Conservation (phyloP, 2,113 vertebrate species). For the Phyllostomus hastatus region DNA sequence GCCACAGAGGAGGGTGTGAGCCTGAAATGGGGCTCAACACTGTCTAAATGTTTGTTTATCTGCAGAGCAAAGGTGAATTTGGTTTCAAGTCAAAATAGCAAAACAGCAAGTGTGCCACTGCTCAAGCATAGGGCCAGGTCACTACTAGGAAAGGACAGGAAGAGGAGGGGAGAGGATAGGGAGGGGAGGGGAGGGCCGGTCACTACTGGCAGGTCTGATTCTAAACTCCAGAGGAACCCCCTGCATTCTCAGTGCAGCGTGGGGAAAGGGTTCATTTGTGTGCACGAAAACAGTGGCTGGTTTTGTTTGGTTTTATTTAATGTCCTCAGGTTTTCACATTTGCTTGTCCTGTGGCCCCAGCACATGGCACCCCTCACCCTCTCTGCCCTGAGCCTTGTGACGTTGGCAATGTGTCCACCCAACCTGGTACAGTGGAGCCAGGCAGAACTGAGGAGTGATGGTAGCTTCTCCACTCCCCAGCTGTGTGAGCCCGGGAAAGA, state of each 20-base stretch:
- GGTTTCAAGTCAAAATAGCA: neutral
- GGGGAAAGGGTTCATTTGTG: neutral
- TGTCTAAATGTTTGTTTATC: neutral
- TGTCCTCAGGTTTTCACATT: neutral
- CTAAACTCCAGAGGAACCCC: neutral
- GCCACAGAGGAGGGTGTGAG: neutral
- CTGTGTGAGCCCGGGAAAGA: neutral
- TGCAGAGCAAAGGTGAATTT: neutral
- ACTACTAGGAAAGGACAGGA: neutral
- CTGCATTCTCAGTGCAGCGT: accelerated
- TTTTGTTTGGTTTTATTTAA: neutral
- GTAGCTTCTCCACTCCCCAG: neutral
- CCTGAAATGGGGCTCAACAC: accelerated
- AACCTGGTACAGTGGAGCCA: neutral
- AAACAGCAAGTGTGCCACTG: neutral
- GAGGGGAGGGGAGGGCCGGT: neutral
- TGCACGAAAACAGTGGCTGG: neutral
- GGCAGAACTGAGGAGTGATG: neutral
- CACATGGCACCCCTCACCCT: neutral
- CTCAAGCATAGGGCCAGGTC: neutral
- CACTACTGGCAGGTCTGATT: neutral
- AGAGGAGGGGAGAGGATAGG: too few relatives aligned
- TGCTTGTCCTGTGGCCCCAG: neutral
- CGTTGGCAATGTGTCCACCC: neutral
- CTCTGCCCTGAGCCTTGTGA: neutral